Percentiles rank a stretch among this genome's conserved stretches.
phyloP scores from a whole-genome alignment of 2,888 invertebrate species.

The Adela reaumurella region DNA sequence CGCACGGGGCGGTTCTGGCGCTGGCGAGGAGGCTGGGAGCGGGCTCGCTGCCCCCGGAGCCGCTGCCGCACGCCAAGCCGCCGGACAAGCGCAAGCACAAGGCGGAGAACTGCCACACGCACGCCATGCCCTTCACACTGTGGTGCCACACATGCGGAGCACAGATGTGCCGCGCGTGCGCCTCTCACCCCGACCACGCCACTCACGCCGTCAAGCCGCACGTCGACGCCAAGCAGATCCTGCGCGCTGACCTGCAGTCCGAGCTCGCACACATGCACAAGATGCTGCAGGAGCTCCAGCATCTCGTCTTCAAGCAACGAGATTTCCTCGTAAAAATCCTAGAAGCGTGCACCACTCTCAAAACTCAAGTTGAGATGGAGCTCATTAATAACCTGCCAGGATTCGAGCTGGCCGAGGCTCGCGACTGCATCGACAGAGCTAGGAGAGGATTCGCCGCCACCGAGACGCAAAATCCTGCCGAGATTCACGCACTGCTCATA shows the following conservation, averaged over 20 bases:
- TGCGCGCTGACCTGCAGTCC: slow-evolving; percentile 61
- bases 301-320: slow-evolving; percentile 66
- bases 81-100: slow-evolving; percentile 16
- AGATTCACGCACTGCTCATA: slow-evolving; percentile 59
- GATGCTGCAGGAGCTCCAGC: slow-evolving; percentile 66
- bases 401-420: slow-evolving; percentile 63
- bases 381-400: slow-evolving; percentile 65
- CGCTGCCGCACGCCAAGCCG: slow-evolving; percentile 8
- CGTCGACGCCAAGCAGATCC: slow-evolving; percentile 63
- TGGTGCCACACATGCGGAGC: slow-evolving; percentile 68
- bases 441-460: slow-evolving; percentile 54
- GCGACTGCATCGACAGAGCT: slow-evolving; percentile 60
- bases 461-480: slow-evolving; percentile 50
- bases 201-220: slow-evolving; percentile 66
- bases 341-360: slow-evolving; percentile 70
- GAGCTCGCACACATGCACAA: slow-evolving; percentile 67
- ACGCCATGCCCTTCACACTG: slow-evolving; percentile 67
- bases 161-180: slow-evolving; percentile 65
- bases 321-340: slow-evolving; percentile 69
- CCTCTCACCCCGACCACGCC: slow-evolving; percentile 61
- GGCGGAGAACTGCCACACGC: slow-evolving; percentile 65
- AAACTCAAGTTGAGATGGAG: slow-evolving; percentile 72
- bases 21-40: slow-evolving; percentile 41
- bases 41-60: slow-evolving; percentile 10
- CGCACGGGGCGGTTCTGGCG: slow-evolving; percentile 64